Conservation (phyloP, 2,797 vertebrate species). For the Pipistrellus pygmaeus region DNA sequence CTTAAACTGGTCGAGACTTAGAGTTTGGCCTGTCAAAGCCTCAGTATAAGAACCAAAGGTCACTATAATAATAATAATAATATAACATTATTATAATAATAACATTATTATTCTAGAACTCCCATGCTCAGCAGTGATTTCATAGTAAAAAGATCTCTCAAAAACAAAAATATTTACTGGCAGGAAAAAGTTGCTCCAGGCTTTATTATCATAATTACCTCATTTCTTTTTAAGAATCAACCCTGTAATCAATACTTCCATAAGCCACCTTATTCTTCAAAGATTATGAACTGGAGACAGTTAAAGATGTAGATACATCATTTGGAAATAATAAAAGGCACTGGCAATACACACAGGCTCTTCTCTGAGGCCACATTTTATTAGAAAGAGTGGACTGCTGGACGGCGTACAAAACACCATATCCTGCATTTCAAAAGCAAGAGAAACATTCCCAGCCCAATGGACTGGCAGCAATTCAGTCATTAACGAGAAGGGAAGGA, state of each 20-base stretch:
- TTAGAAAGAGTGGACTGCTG: not conserved
- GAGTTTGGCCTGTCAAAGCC: not conserved
- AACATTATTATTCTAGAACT: not conserved
- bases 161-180: slow-evolving; percentile 41
- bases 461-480: not conserved
- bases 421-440: slow-evolving; percentile 60
- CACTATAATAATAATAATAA: no score
- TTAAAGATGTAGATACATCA: not conserved
- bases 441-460: slow-evolving; percentile 6
- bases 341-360: not conserved
- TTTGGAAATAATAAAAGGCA: slow-evolving; percentile 16
- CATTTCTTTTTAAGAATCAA: slow-evolving; percentile 6
- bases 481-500: not conserved
- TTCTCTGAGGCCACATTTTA: not conserved
- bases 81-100: not conserved
- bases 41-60: not conserved
- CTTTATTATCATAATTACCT: not conserved
- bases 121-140: slow-evolving; percentile 12
- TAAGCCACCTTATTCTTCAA: not conserved
- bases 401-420: not conserved
- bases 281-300: not conserved
- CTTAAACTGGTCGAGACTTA: not conserved
- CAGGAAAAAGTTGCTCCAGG: not conserved
- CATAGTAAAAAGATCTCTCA: slow-evolving; percentile 9
- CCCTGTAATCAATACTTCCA: not conserved